These are phyloP conservation scores for Eidolon helvum DNA, from an alignment of 2,113 vertebrate species.

Conservation along the genomic window DNA sequence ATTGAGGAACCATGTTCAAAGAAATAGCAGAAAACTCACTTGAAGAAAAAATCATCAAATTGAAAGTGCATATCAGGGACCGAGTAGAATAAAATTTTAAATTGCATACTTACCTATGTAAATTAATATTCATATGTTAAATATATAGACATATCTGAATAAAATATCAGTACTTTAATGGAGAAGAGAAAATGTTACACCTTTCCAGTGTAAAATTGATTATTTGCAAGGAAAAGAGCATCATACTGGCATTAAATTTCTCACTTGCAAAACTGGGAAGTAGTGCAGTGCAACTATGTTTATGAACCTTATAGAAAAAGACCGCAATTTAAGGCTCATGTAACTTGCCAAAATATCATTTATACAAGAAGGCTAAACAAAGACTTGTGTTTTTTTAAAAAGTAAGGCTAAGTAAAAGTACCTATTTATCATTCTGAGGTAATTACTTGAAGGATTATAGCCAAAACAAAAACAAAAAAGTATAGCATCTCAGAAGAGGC, in stretches of 20 bases:
- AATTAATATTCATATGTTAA: neutral
- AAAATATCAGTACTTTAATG: neutral
- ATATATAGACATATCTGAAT: neutral
- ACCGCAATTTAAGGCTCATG: neutral
- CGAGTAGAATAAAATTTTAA: neutral
- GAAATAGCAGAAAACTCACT: neutral
- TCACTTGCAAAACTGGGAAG: neutral
- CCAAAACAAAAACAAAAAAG: neutral
- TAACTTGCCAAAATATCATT: neutral
- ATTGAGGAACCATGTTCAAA: neutral
- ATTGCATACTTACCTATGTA: neutral
- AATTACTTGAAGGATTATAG: neutral
- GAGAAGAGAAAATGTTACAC: neutral
- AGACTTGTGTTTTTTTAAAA: neutral
- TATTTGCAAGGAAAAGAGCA: conserved; percentile 7
- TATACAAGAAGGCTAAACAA: neutral
- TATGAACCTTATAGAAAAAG: neutral
- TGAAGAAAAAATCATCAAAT: neutral
- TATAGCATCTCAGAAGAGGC: neutral
- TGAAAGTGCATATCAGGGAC: neutral
- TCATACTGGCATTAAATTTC: neutral
- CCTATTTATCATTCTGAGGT: neutral
- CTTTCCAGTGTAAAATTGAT: neutral
- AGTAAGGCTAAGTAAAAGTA: neutral
- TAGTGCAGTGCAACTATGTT: neutral